Conservation (phyloP, 2,797 vertebrate species). For the Fistularia tabacaria region DNA sequence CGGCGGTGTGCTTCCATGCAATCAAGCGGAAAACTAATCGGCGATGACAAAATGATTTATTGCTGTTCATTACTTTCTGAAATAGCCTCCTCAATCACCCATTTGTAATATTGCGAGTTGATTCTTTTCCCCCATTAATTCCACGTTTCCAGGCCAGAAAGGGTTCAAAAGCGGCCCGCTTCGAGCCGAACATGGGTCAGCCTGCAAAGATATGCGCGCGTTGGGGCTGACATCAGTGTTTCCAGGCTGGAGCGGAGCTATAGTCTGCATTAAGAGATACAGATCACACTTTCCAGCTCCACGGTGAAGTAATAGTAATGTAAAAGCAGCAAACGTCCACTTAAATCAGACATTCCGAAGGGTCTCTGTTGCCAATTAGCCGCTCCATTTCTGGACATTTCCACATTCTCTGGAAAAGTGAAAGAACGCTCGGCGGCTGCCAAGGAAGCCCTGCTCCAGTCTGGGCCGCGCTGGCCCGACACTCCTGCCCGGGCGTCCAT, state of each 20-base stretch:
- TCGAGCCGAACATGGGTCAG: conserved; percentile 29
- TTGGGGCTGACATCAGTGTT: conserved; percentile 62
- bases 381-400: conserved; percentile 60
- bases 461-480: conserved; percentile 35
- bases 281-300: conserved; percentile 66
- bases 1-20: too few relatives aligned
- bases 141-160: conserved; percentile 47
- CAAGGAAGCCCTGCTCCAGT: conserved; percentile 65
- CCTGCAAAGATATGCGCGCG: conserved; percentile 9
- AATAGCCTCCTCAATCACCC: conserved; percentile 1
- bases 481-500: conserved; percentile 42
- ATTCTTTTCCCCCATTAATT: conserved; percentile 37
- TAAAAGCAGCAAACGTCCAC: conserved; percentile 50
- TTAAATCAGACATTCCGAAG: conserved; percentile 59
- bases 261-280: conserved; percentile 22
- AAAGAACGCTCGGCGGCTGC: conserved; percentile 50
- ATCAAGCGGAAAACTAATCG: too few relatives aligned
- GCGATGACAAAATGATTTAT: too few relatives aligned
- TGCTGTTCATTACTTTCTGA: too few relatives aligned
- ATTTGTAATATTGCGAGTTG: conserved; percentile 14
- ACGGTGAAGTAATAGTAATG: conserved; percentile 49
- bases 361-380: conserved; percentile 62
- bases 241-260: conserved; percentile 46
- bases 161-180: conserved; percentile 30
- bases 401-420: conserved; percentile 61